These are phyloP conservation scores for Heterodera carotae DNA, from an alignment of 1,140 invertebrate genomes.

Conservation along the genomic window DNA sequence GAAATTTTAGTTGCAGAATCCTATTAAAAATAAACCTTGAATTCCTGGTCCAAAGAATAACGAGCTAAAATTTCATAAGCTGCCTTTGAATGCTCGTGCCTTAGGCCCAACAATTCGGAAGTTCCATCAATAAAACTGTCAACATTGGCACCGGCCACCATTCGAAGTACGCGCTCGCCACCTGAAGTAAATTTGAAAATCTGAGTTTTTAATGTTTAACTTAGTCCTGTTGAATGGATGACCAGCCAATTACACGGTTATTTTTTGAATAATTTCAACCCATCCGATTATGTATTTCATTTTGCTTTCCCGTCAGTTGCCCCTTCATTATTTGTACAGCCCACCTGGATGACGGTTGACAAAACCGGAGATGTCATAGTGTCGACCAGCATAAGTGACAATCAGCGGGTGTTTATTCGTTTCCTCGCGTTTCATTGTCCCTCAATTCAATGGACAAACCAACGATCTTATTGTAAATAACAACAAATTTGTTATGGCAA, in stretches of 20 bases:
- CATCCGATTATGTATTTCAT: too few relatives aligned
- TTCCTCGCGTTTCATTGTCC: not conserved
- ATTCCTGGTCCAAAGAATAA: slow-evolving; percentile 63
- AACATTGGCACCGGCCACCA: slow-evolving; percentile 64
- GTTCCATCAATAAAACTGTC: slow-evolving; percentile 60
- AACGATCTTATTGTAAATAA: too few relatives aligned
- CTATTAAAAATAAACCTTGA: slow-evolving; percentile 55
- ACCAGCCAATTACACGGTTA: too few relatives aligned
- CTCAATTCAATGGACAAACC: not conserved
- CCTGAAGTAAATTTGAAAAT: slow-evolving; percentile 36
- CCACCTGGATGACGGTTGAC: slow-evolving; percentile 65
- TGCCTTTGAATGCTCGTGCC: slow-evolving; percentile 66
- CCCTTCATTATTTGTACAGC: too few relatives aligned
- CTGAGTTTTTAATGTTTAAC: too few relatives aligned
- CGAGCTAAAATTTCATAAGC: slow-evolving; percentile 66
- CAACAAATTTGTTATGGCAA: too few relatives aligned
- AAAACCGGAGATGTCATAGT: slow-evolving; percentile 67
- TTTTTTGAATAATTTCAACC: too few relatives aligned
- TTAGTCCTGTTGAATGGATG: too few relatives aligned
- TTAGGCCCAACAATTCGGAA: slow-evolving; percentile 53
- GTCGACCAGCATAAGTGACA: slow-evolving; percentile 60
- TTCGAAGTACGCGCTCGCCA: slow-evolving; percentile 62
- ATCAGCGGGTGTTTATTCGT: slow-evolving; percentile 46
- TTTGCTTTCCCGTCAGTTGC: too few relatives aligned
- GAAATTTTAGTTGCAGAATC: too few relatives aligned